Evolutionary conservation across 2,888 invertebrate genomes (phyloP).

Genomic region (Octodonta nipae): DNA sequence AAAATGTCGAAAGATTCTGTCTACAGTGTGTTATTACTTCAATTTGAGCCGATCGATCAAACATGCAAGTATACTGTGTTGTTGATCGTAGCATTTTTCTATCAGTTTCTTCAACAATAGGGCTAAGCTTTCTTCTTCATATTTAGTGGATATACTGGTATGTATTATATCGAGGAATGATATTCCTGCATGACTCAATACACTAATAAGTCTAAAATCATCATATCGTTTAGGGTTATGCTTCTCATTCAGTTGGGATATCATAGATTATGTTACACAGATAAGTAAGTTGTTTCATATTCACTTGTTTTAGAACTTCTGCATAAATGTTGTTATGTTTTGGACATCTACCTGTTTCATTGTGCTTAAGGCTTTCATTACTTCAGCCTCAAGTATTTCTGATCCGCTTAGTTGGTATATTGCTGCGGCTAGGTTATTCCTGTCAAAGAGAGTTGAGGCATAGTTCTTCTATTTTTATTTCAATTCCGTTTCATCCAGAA

Average conservation of each 20-base stretch:
- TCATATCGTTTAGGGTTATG: background rate
- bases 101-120: background rate
- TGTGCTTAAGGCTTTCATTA: conserved; percentile 1
- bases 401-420: conserved; percentile 1
- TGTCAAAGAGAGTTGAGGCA: conserved; percentile 1
- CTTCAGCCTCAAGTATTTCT: conserved; percentile 1
- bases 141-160: conserved; percentile 1
- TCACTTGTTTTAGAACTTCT: conserved; percentile 1
- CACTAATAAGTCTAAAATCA: conserved; percentile 1
- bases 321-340: conserved; percentile 1
- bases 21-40: background rate
- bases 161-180: background rate
- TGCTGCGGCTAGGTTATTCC: background rate
- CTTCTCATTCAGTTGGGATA: conserved; percentile 1
- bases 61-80: background rate
- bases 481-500: background rate
- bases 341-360: background rate
- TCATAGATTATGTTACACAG: background rate
- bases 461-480: conserved; percentile 1
- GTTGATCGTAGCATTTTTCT: conserved; percentile 1
- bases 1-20: conserved; percentile 1
- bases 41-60: background rate
- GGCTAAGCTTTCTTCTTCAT: background rate
- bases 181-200: background rate
- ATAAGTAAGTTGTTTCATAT: conserved; percentile 1